Percentiles rank a stretch among this genome's conserved stretches.
Conservation (phyloP, 1,140 invertebrate species). For the Lithobius niger region DNA sequence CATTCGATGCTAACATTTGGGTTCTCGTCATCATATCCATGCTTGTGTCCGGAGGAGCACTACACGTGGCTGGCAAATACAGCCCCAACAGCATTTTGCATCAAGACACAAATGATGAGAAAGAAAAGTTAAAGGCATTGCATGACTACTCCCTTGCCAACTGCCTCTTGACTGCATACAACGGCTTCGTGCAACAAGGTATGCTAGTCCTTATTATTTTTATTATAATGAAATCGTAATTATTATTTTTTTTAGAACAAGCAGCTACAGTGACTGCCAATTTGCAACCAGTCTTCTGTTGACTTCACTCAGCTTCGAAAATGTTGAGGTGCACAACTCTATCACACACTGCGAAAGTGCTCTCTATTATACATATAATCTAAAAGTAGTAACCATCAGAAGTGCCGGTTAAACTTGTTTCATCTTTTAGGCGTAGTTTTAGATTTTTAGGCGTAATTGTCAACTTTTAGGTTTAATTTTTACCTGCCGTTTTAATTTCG, state of each 20-base stretch:
- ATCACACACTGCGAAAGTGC: too few species aligned
- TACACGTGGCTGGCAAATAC: neutral
- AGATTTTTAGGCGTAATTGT: too few species aligned
- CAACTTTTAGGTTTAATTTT: too few species aligned
- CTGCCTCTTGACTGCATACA: neutral
- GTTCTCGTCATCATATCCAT: neutral
- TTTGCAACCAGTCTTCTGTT: too few species aligned
- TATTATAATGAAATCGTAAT: neutral
- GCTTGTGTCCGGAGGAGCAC: neutral
- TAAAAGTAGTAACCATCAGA: too few species aligned
- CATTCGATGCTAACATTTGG: neutral
- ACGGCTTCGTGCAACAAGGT: constrained; percentile 3
- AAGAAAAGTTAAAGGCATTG: neutral
- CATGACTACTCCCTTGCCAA: neutral
- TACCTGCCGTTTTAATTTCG: too few species aligned
- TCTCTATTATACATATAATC: too few species aligned
- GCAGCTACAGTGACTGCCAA: too few species aligned
- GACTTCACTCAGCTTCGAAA: too few species aligned
- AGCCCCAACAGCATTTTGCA: neutral
- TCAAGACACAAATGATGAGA: neutral
- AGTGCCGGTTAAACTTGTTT: too few species aligned
- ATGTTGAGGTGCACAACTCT: too few species aligned
- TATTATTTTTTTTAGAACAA: neutral
- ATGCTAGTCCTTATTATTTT: neutral
- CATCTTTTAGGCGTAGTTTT: too few species aligned